phyloP scores from a whole-genome alignment of 2,888 invertebrate genomes.

The Tinea semifulvella region DNA sequence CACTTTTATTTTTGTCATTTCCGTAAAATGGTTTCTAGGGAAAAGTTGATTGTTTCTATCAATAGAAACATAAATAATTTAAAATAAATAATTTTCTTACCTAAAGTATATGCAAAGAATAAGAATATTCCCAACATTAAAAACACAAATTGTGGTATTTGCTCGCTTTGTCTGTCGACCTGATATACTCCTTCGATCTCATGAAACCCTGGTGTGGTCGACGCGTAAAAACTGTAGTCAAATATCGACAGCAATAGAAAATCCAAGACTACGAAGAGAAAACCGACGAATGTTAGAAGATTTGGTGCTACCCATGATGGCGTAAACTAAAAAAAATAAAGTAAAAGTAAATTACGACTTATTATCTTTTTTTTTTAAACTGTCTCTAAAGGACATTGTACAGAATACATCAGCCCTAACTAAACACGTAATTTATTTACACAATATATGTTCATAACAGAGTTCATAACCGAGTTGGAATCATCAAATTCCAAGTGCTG shows the following conservation, averaged over 20 bases:
- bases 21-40: no score
- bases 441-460: no score
- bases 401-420: no score
- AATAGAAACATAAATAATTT: no score
- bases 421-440: no score
- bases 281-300: conserved; percentile 93
- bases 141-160: conserved; percentile 87
- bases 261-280: conserved; percentile 85
- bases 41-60: no score
- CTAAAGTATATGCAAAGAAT: conserved; percentile 94
- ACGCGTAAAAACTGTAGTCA: conserved; percentile 80
- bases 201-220: conserved; percentile 28
- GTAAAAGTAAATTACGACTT: no score
- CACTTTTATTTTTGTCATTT: no score
- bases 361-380: no score
- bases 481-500: no score
- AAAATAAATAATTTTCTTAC: conserved; percentile 56
- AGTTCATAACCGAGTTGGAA: no score
- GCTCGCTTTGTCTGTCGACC: not conserved
- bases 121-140: conserved; percentile 82
- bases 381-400: no score
- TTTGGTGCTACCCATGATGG: conserved; percentile 97
- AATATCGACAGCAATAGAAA: conserved; percentile 81
- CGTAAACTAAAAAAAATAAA: conserved; percentile 73
- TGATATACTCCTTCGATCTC: conserved; percentile 27